Conservation (phyloP, 2,888 invertebrate species). For the Gryllus longicercus region DNA sequence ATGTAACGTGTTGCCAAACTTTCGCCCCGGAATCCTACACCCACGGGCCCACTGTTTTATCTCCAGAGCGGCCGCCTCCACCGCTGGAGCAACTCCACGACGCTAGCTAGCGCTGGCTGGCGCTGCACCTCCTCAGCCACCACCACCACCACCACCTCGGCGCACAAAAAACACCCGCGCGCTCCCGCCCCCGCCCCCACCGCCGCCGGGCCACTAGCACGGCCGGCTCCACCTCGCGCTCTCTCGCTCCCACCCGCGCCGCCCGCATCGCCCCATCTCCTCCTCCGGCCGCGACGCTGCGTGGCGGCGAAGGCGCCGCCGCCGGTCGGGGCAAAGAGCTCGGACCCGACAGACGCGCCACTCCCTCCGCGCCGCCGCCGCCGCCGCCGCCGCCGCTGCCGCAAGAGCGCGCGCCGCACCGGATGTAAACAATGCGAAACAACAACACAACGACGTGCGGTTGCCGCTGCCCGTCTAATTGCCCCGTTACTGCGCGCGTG, state of each 20-base stretch:
- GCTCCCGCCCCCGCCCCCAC: neutral
- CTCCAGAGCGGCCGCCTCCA: too few relatives aligned
- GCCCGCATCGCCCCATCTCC: neutral
- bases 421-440: slow-evolving; percentile 8
- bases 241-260: neutral
- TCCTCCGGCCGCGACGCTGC: neutral
- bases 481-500: too few relatives aligned
- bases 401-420: neutral
- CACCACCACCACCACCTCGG: neutral
- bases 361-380: neutral
- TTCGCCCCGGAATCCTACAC: too few relatives aligned
- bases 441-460: neutral
- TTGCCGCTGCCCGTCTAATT: too few relatives aligned
- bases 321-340: neutral
- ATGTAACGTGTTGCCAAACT: too few relatives aligned
- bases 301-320: neutral
- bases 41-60: too few relatives aligned
- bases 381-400: neutral
- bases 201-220: neutral
- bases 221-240: neutral
- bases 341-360: neutral
- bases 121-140: neutral
- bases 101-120: too few relatives aligned
- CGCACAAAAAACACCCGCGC: slow-evolving; percentile 3
- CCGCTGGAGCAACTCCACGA: too few relatives aligned